Evolutionary conservation across 2,888 invertebrate genomes (phyloP).

Genomic region (Lycaena phlaeas): DNA sequence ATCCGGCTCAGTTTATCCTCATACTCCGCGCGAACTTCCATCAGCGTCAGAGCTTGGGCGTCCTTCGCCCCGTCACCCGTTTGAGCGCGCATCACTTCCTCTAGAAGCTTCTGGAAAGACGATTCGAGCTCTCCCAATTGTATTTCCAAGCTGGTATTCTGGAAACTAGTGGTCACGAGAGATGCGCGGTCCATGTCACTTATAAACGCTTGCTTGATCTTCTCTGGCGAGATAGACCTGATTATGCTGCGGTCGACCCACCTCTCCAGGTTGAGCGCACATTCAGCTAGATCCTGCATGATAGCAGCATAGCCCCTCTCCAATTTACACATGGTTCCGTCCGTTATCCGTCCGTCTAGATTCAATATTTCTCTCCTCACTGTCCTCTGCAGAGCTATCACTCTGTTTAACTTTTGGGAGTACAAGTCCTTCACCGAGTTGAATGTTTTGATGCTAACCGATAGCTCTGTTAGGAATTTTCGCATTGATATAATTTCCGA

Average conservation of each 20-base stretch:
- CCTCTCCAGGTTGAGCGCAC: slow-evolving; percentile 49
- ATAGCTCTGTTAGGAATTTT: slow-evolving; percentile 54
- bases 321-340: slow-evolving; percentile 39
- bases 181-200: slow-evolving; percentile 39
- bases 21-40: slow-evolving; percentile 76
- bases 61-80: slow-evolving; percentile 39
- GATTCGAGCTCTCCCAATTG: slow-evolving; percentile 55
- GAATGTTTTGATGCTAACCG: slow-evolving; percentile 51
- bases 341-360: slow-evolving; percentile 39
- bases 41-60: slow-evolving; percentile 43
- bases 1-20: slow-evolving; percentile 84
- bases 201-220: slow-evolving; percentile 50
- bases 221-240: slow-evolving; percentile 45
- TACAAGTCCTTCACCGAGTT: slow-evolving; percentile 51
- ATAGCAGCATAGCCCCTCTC: slow-evolving; percentile 53
- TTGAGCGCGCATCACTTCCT: slow-evolving; percentile 40
- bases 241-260: slow-evolving; percentile 53
- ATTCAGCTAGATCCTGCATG: slow-evolving; percentile 54
- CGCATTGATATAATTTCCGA: slow-evolving; percentile 54
- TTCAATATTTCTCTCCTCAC: slow-evolving; percentile 52
- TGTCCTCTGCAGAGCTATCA: slow-evolving; percentile 51
- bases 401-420: slow-evolving; percentile 44
- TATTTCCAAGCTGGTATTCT: slow-evolving; percentile 49
- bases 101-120: slow-evolving; percentile 49
- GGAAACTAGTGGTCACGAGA: slow-evolving; percentile 35